Conservation (phyloP, 2,113 vertebrate species). For the Varanus komodoensis region DNA sequence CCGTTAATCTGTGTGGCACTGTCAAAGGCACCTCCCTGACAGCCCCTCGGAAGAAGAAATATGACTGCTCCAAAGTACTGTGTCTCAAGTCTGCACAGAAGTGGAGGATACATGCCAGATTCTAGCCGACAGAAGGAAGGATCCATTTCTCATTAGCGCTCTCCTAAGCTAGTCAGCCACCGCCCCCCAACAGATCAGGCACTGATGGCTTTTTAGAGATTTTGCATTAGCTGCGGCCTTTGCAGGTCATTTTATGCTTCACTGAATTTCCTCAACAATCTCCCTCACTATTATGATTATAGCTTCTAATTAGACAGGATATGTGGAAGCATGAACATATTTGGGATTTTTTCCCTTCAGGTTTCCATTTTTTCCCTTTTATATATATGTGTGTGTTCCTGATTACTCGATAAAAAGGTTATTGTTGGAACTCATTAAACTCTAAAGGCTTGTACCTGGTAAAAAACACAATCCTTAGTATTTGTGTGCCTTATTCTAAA, state of each 20-base stretch:
- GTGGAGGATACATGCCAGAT: constrained; percentile 25
- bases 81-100: not conserved
- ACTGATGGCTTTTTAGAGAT: constrained; percentile 50
- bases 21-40: not conserved
- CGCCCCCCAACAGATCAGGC: constrained; percentile 26
- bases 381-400: constrained; percentile 2
- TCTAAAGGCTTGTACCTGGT: not conserved
- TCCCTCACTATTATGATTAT: constrained; percentile 46
- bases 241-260: constrained; percentile 58
- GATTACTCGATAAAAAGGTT: constrained; percentile 36
- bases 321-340: constrained; percentile 37
- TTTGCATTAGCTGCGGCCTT: constrained; percentile 49
- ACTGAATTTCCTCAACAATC: constrained; percentile 57
- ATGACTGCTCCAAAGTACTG: not conserved
- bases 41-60: constrained; percentile 26
- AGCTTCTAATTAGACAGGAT: not conserved
- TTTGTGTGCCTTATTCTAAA: not conserved
- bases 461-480: not conserved
- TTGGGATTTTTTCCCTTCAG: constrained; percentile 21
- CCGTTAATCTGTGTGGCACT: fast-evolving
- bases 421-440: constrained; percentile 15
- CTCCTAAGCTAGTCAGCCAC: constrained; percentile 35
- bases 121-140: constrained; percentile 36
- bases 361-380: constrained; percentile 10
- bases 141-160: constrained; percentile 40